Conservation (phyloP, 92 coral and sea anemone genomes). For the Anthopleura xanthogrammica region DNA sequence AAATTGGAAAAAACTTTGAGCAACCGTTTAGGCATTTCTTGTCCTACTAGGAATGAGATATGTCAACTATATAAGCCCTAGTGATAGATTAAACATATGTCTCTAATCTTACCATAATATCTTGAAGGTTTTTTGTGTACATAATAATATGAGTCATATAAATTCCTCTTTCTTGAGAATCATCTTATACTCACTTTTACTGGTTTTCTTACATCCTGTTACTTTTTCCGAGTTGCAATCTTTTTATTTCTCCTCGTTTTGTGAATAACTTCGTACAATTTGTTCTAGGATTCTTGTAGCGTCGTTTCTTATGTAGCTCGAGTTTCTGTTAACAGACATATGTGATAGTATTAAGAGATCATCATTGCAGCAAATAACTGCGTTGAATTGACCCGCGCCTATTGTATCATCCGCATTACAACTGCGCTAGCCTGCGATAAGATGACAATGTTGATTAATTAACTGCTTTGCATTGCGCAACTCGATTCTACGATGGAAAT, state of each 20-base stretch:
- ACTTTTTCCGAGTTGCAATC: neutral
- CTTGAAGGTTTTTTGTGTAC: neutral
- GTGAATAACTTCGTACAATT: neutral
- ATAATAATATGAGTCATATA: neutral
- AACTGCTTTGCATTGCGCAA: no score
- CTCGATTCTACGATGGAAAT: no score
- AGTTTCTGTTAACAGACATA: neutral
- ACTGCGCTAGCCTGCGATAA: no score
- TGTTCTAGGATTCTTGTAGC: neutral
- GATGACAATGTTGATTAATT: no score
- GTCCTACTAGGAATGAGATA: neutral
- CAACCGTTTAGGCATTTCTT: neutral
- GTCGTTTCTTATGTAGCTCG: neutral
- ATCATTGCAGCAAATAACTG: neutral
- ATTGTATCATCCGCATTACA: no score
- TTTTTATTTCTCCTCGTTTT: neutral
- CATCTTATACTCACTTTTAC: neutral
- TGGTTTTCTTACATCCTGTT: neutral
- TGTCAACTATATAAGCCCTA: neutral
- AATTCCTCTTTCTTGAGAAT: neutral
- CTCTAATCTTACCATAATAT: neutral
- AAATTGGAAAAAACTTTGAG: neutral
- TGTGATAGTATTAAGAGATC: neutral
- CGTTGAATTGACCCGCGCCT: no score
- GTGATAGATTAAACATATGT: neutral